Base-by-base conservation (phyloP, 2,113 vertebrate species). In the Microcebus jonahi region DNA sequence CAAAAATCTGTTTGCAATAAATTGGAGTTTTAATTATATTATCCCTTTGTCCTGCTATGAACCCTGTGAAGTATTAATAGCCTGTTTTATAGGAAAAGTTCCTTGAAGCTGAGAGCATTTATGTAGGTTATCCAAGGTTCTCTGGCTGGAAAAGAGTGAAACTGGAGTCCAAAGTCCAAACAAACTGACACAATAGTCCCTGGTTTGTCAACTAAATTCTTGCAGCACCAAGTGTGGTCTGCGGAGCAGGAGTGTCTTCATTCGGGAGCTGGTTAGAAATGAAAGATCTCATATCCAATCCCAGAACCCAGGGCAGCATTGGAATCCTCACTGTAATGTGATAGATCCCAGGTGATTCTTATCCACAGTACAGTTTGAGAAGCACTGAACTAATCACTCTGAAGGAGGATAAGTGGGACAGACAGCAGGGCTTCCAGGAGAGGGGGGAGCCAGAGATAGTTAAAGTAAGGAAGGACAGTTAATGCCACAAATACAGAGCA, bases 111-210 rank as follows among this genome's bases (percentile, higher is more conserved):
- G 36, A 95, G 23, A 84, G 39, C 50, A 23, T 85, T 96, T 94
- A 94, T 65, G 31, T 65, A 81, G 84, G 45, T 90, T 87, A 70
- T 25, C 53, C 76, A 92, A 96, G 68, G 29, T 95, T 80, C 14
- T 27, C 20, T 18, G 87, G 53, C 27, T 59, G 87, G 45, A 57
- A 80, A 90, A 77, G 42, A 80, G 63, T 96, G 90, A 95, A 96
- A 97, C 48, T 71, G 39, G 80, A 97, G 9, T 29, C 87, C 70
- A 55, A 71, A 73, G 65, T 92, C 42, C 55, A 95, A 97, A 95
- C 80, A 96, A 82, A 71, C 57, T 48, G 25, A 31, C 36, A 55
- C 48, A 87, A 39, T 61, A 87, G 45, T 73, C 50, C 20, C 23
- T 3, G 23, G n/a, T 61, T 68, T 94, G 31, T 61, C 77, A 89